phyloP scores from a whole-genome alignment of 2,797 vertebrate genomes.

The Acropternis orthonyx region DNA sequence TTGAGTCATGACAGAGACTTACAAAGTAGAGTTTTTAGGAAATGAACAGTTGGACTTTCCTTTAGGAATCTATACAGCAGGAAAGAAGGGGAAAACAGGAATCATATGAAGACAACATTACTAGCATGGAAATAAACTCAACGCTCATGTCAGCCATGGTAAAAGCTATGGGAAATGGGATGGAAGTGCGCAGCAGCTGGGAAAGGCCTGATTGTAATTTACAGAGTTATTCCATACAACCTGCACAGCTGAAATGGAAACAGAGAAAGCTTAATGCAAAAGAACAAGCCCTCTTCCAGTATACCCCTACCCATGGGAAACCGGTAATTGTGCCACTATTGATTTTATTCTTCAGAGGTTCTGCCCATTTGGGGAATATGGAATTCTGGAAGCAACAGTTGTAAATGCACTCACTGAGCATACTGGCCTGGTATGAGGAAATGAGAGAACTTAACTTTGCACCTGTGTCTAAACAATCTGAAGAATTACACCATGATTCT shows the following conservation, averaged over 20 bases:
- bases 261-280: not conserved
- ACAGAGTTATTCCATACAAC: not conserved
- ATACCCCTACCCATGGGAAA: not conserved
- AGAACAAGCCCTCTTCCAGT: not conserved
- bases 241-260: not conserved
- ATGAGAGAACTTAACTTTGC: not conserved
- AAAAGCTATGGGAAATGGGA: not conserved
- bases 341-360: not conserved
- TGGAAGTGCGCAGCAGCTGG: not conserved
- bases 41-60: conserved; percentile 88
- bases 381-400: not conserved
- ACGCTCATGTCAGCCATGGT: not conserved
- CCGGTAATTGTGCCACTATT: fast-evolving
- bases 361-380: fast-evolving
- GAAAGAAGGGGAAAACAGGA: conserved; percentile 81
- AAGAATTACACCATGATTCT: not conserved
- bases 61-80: conserved; percentile 94
- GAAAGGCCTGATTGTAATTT: not conserved
- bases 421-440: fast-evolving
- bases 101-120: conserved; percentile 71
- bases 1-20: conserved; percentile 81
- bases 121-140: conserved; percentile 64
- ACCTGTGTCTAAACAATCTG: not conserved
- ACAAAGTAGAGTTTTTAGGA: conserved; percentile 92
- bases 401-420: not conserved